phyloP scores from a whole-genome alignment of 1,140 invertebrate genomes.

The Whitmania pigra region DNA sequence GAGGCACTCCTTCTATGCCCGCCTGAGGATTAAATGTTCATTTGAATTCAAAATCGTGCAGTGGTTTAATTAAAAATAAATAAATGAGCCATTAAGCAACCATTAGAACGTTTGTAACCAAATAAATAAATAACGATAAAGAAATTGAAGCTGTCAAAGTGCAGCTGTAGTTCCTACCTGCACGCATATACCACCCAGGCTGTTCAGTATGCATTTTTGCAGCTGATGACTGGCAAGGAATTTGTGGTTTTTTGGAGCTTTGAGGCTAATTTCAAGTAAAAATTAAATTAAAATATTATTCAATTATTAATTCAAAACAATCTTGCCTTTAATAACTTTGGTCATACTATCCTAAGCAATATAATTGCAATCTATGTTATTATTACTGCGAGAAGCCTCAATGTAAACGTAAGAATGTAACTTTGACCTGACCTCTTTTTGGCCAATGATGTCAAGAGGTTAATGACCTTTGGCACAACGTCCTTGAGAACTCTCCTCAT shows the following conservation, averaged over 20 bases:
- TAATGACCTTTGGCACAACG: constrained; percentile 30
- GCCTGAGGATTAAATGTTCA: background rate
- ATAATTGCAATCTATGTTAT: no score
- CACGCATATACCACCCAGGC: constrained; percentile 28
- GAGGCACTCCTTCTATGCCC: background rate
- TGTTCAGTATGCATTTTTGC: constrained; percentile 28
- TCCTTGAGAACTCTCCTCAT: constrained; percentile 31
- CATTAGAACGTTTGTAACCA: background rate
- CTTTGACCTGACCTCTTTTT: constrained; percentile 28
- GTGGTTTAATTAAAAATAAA: no score
- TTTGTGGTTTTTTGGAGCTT: constrained; percentile 28
- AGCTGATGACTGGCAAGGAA: constrained; percentile 33
- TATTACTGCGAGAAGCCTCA: background rate
- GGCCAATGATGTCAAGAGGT: constrained; percentile 29
- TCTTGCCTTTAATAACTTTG: background rate
- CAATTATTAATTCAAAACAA: background rate
- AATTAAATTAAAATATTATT: background rate
- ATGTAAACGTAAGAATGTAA: background rate
- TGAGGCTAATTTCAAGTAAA: constrained; percentile 27
- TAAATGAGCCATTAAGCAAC: background rate
- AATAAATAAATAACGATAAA: background rate
- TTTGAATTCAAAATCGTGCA: background rate
- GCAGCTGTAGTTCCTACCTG: constrained; percentile 22
- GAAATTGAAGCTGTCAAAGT: background rate
- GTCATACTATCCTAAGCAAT: no score